These are phyloP conservation scores for Ophioninae sp. DNA, from an alignment of 2,888 invertebrate species.

Conservation along the genomic window DNA sequence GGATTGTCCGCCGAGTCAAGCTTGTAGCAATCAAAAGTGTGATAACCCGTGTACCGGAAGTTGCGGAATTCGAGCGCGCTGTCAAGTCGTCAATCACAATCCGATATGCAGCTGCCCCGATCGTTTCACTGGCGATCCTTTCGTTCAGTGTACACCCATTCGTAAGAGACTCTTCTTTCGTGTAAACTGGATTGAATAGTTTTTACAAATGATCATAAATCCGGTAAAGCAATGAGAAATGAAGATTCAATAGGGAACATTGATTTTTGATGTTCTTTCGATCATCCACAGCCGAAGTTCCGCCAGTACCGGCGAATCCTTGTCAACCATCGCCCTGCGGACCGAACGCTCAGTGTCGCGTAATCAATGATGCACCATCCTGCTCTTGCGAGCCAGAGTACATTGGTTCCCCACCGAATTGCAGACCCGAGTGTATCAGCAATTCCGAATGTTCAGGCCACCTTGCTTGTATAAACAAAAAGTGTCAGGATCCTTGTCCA, in stretches of 20 bases:
- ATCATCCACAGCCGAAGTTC: slow-evolving; percentile 50
- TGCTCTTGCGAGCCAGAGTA: slow-evolving; percentile 87
- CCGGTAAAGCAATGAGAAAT: neutral
- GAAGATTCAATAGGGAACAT: slow-evolving; percentile 68
- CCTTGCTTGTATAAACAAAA: slow-evolving; percentile 89
- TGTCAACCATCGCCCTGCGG: slow-evolving; percentile 80
- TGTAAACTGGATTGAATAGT: neutral
- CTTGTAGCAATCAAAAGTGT: slow-evolving; percentile 92
- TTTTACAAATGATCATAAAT: too few relatives aligned
- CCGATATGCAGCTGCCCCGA: slow-evolving; percentile 89
- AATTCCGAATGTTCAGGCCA: slow-evolving; percentile 89
- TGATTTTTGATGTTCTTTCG: neutral
- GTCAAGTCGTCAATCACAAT: slow-evolving; percentile 90
- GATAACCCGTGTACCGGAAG: slow-evolving; percentile 90
- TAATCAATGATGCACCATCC: slow-evolving; percentile 83
- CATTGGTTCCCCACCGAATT: slow-evolving; percentile 88
- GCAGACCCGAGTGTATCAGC: slow-evolving; percentile 89
- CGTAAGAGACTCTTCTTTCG: slow-evolving; percentile 34
- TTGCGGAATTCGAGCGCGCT: slow-evolving; percentile 88
- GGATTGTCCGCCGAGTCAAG: slow-evolving; percentile 88
- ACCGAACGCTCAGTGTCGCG: slow-evolving; percentile 85
- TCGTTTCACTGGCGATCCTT: slow-evolving; percentile 89
- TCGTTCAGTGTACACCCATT: slow-evolving; percentile 77
- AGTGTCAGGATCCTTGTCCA: slow-evolving; percentile 90
- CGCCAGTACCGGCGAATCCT: slow-evolving; percentile 73